Evolutionary conservation across 2,113 vertebrate genomes (phyloP).

Genomic region (Trinectes maculatus): DNA sequence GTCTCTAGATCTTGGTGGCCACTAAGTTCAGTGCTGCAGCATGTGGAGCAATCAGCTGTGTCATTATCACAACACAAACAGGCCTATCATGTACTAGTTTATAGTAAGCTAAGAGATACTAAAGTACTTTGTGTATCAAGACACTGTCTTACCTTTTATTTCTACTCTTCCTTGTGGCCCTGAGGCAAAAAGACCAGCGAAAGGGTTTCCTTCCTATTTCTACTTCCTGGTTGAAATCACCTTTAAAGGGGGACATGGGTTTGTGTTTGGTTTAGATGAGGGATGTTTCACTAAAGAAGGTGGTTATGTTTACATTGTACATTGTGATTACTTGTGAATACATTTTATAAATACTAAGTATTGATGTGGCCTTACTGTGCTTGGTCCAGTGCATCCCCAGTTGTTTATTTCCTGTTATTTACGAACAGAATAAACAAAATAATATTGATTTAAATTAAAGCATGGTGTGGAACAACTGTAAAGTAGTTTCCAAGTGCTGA

Average conservation of each 20-base stretch:
- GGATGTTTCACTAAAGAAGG: not conserved
- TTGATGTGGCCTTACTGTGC: no score
- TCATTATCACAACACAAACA: not conserved
- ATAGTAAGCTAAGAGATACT: not conserved
- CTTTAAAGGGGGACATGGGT: not conserved
- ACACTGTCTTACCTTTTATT: not conserved
- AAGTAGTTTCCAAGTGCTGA: no score
- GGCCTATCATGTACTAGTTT: not conserved
- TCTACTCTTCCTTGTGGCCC: not conserved
- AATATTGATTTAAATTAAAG: no score
- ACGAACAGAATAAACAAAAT: no score
- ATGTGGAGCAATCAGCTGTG: no score
- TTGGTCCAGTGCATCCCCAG: no score
- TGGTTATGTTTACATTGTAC: not conserved
- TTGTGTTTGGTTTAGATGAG: not conserved
- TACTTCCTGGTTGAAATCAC: conserved; percentile 47
- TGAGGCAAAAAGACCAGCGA: not conserved
- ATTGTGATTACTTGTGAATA: no score
- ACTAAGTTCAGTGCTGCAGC: no score
- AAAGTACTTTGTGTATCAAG: not conserved
- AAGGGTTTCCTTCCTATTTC: not conserved
- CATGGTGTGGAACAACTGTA: no score
- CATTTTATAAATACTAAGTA: no score
- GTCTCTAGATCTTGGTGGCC: no score
- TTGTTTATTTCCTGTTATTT: no score